Base-by-base conservation (phyloP, 2,888 invertebrate genomes). In the Drosophila aldrichi region DNA sequence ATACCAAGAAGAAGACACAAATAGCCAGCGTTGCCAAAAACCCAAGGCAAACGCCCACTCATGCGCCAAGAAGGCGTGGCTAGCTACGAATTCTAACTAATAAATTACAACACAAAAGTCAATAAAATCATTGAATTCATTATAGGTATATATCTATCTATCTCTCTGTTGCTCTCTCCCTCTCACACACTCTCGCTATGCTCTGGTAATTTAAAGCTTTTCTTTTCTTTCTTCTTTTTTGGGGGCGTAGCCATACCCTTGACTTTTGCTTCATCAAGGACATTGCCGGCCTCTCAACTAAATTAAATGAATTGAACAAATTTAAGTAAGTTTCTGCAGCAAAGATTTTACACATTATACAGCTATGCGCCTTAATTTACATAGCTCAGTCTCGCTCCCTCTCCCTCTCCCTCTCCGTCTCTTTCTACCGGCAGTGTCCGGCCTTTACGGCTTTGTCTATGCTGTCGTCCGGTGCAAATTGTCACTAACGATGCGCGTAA, bases 401-500 rank as follows among this genome's bases (percentile, higher is more conserved):
- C 56, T 12, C 56, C 25, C 14, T 34, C 20, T 34, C 16, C 22
- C 46, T 38, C 25, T 10, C 32, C 10, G 2, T 36, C 62, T 29
- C 40, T 38, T 2, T 32, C 67, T 41, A 16, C 32, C 54, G 43
- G 16, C 76, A 20, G 34, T 74, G 79, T 70, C 55, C 73, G 67
- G 77, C 56, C 49, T 58, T 67, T 71, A 54, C 44, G 75, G 70
- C 75, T 64, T 75, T 67, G 71, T 71, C 75, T 64, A 49, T 62
- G 57, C 49, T 51, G 29, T 66, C 84, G 74, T 87, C 79, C 82
- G 72, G 86, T 90, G 88, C 82, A 87, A 91, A 90, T 80, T 82
- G 89, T 81, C 81, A 89, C 86, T 90, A 90, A 90, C 90, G 91
- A 91, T 87, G 90, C 91, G 91, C 89, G 81, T 90, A 91, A 90